These are phyloP conservation scores for Rhodeus uyekii DNA, from an alignment of 2,797 vertebrate genomes.

Conservation along the genomic window DNA sequence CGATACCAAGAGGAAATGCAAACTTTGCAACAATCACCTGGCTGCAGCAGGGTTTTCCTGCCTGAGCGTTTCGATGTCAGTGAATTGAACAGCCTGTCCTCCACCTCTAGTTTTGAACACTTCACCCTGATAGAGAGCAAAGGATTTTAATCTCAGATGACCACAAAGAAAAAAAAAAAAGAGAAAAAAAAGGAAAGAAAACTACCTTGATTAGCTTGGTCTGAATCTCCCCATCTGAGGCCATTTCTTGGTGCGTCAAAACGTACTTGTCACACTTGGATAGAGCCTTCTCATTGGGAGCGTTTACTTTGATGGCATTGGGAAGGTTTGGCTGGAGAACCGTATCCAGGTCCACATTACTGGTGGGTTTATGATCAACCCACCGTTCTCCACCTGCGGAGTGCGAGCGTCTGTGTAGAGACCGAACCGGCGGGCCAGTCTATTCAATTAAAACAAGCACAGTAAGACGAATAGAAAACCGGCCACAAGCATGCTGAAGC, in stretches of 20 bases:
- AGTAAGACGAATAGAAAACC: background rate
- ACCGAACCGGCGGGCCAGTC: constrained; percentile 78
- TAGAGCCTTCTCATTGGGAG: constrained; percentile 88
- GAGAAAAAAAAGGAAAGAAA: background rate
- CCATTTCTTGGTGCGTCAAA: constrained; percentile 95
- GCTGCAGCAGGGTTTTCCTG: constrained; percentile 81
- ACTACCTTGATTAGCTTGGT: constrained; percentile 94
- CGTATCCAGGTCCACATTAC: constrained; percentile 87
- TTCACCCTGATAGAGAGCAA: constrained; percentile 79
- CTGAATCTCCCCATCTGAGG: constrained; percentile 93
- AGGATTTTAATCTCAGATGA: background rate
- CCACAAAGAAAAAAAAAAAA: background rate
- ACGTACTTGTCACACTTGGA: constrained; percentile 95
- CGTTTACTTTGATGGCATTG: constrained; percentile 86
- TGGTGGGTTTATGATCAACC: constrained; percentile 92
- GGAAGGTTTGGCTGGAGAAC: constrained; percentile 91
- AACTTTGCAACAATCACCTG: constrained; percentile 62
- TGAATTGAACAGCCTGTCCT: constrained; percentile 94
- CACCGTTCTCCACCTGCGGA: constrained; percentile 91
- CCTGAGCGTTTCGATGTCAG: constrained; percentile 90
- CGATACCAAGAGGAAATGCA: no score
- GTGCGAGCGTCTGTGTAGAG: constrained; percentile 83
- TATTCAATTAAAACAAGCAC: constrained; percentile 72
- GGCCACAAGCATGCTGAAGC: background rate
- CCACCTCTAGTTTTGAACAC: constrained; percentile 92